Evolutionary conservation across 2,797 vertebrate genomes (phyloP).

Genomic region (Synaphobranchus kaupii): DNA sequence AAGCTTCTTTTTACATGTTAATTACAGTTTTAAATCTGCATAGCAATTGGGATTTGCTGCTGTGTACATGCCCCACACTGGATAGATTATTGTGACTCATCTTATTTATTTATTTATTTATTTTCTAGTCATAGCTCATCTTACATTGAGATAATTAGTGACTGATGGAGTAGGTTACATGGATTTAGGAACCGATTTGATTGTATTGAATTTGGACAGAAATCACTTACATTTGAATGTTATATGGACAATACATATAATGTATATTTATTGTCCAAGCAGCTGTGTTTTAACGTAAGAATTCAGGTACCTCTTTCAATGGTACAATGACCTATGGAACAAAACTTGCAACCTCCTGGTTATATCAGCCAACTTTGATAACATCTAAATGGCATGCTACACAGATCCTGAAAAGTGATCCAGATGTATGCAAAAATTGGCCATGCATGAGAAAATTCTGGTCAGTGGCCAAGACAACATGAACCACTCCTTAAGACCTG

Average conservation of each 20-base stretch:
- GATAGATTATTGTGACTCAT: background rate
- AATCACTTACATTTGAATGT: background rate
- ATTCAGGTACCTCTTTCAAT: background rate
- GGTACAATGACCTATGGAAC: background rate
- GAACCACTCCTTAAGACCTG: background rate
- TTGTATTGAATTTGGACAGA: background rate
- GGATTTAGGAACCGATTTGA: background rate
- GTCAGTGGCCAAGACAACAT: background rate
- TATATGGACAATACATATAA: background rate
- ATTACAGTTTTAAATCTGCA: slow-evolving; percentile 14
- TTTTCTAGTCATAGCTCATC: background rate
- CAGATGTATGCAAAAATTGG: background rate
- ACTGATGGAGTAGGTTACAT: background rate
- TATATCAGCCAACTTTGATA: background rate
- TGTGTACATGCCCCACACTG: background rate
- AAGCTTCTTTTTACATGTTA: slow-evolving; percentile 1
- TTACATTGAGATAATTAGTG: background rate
- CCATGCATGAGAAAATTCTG: background rate
- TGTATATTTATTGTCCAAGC: background rate
- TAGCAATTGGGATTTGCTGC: background rate
- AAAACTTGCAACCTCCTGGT: background rate
- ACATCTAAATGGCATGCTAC: background rate
- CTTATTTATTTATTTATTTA: background rate
- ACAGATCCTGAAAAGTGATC: background rate
- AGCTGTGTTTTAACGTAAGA: background rate